These are phyloP conservation scores for Pollachius pollachius DNA, from an alignment of 2,113 vertebrate genomes.

Conservation along the genomic window DNA sequence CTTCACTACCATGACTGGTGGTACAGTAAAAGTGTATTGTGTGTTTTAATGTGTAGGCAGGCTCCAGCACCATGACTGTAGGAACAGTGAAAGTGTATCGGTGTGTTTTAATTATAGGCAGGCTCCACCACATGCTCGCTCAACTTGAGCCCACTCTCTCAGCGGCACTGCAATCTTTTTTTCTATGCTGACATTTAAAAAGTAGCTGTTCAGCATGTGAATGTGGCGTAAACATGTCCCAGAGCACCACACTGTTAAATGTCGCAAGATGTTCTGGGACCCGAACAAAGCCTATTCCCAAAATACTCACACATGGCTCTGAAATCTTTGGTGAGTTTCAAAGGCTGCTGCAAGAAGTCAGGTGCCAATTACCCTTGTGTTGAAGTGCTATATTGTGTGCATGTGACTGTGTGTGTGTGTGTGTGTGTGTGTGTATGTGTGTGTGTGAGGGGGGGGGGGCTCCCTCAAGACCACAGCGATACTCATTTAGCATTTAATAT, in stretches of 20 bases:
- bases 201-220: conserved; percentile 38
- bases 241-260: conserved; percentile 50
- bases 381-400: neutral
- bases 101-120: neutral
- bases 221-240: conserved; percentile 49
- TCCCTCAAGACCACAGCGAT: neutral
- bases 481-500: neutral
- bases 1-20: too few relatives aligned
- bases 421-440: neutral
- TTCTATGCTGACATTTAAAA: conserved; percentile 49
- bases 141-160: conserved; percentile 14
- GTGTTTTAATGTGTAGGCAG: too few relatives aligned
- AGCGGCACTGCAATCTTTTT: conserved; percentile 25
- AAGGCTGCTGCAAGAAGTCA: neutral
- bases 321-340: conserved; percentile 28
- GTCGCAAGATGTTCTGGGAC: conserved; percentile 51
- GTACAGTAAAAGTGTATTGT: too few relatives aligned
- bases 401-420: neutral
- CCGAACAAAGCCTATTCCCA: conserved; percentile 13
- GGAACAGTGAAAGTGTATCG: too few relatives aligned
- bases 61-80: too few relatives aligned
- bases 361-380: conserved; percentile 4
- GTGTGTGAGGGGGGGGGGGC: neutral
- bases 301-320: conserved; percentile 24
- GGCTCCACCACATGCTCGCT: neutral